Percentiles rank a stretch among this genome's conserved stretches.
Evolutionary conservation across 2,888 invertebrate genomes (phyloP).

Genomic region (Hirtodrosophila cameraria): DNA sequence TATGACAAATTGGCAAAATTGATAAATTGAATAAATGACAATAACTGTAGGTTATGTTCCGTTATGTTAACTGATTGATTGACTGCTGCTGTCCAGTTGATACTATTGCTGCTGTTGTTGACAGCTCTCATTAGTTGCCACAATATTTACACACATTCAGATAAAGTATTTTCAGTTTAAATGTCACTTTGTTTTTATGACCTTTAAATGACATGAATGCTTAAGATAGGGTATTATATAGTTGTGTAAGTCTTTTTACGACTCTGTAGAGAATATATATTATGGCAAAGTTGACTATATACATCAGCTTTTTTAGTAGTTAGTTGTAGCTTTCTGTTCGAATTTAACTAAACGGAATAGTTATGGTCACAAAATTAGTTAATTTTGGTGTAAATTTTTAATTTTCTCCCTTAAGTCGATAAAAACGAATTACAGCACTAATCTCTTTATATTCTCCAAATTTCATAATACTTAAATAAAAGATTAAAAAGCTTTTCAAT

Average conservation of each 20-base stretch:
- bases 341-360: too few relatives aligned
- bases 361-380: too few relatives aligned
- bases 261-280: not conserved
- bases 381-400: too few relatives aligned
- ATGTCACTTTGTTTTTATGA: constrained; percentile 8
- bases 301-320: too few relatives aligned
- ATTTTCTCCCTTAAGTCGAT: too few relatives aligned
- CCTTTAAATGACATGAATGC: not conserved
- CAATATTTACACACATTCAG: constrained; percentile 34
- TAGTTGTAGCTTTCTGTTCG: too few relatives aligned
- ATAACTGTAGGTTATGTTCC: constrained; percentile 18
- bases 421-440: too few relatives aligned
- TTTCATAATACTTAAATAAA: too few relatives aligned
- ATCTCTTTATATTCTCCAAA: too few relatives aligned
- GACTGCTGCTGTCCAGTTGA: constrained; percentile 25
- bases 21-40: constrained; percentile 60
- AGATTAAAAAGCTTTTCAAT: too few relatives aligned
- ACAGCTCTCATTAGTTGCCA: constrained; percentile 49
- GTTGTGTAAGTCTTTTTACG: too few relatives aligned
- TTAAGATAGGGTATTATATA: not conserved
- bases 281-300: too few relatives aligned
- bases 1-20: constrained; percentile 34
- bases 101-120: constrained; percentile 32
- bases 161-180: constrained; percentile 29
- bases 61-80: constrained; percentile 32